Evolutionary conservation across 2,888 invertebrate genomes (phyloP).

Genomic region (Dichetophora obliterata): DNA sequence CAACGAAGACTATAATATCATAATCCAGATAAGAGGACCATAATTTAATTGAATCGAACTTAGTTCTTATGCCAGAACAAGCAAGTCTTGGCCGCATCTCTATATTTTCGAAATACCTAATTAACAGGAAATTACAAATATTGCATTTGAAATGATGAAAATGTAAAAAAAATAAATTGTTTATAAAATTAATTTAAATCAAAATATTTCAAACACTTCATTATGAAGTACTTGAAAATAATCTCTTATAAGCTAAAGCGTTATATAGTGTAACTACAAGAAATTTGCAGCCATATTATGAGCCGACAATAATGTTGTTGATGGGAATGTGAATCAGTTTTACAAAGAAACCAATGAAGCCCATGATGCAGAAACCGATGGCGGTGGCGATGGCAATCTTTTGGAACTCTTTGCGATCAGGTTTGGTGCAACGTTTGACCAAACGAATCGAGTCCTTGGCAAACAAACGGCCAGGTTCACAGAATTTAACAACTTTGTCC

Average conservation of each 20-base stretch:
- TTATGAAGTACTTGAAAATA: conserved; percentile 16
- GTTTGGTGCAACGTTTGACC: conserved; percentile 99
- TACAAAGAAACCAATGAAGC: conserved; percentile 99
- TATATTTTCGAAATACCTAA: too few relatives aligned
- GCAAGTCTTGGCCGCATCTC: too few relatives aligned
- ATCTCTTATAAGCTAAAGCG: conserved; percentile 34
- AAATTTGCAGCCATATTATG: conserved; percentile 69
- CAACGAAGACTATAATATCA: too few relatives aligned
- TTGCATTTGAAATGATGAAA: conserved; percentile 15
- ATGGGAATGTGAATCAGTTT: conserved; percentile 99
- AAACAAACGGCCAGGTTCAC: conserved; percentile 96
- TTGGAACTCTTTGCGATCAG: conserved; percentile 99
- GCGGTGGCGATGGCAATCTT: conserved; percentile 99
- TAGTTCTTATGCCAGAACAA: too few relatives aligned
- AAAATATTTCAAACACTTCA: conserved; percentile 30
- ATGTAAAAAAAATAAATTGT: conserved; percentile 19
- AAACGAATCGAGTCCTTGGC: conserved; percentile 98
- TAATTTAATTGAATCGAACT: too few relatives aligned
- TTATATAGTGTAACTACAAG: conserved; percentile 6
- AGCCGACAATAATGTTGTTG: conserved; percentile 94
- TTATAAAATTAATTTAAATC: conserved; percentile 11
- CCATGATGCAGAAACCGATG: conserved; percentile 99
- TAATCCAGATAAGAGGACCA: too few relatives aligned
- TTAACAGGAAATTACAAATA: conserved; percentile 26
- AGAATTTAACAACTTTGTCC: conserved; percentile 96